These are phyloP conservation scores for Magallana angulata DNA, from an alignment of 1,140 invertebrate species.

Conservation along the genomic window DNA sequence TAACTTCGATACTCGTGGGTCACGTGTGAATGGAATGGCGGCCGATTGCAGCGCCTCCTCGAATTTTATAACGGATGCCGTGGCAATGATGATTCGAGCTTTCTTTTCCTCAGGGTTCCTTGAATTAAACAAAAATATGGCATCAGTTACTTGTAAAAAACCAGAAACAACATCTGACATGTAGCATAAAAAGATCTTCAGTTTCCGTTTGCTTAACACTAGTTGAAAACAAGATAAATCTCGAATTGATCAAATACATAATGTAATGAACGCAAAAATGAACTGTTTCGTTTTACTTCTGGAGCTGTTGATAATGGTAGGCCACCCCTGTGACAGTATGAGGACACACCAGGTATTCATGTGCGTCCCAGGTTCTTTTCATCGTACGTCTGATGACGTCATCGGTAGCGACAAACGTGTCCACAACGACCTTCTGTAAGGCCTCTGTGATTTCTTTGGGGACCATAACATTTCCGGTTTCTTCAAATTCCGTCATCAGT, in stretches of 20 bases:
- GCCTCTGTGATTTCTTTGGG: conserved; percentile 65
- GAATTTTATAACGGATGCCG: conserved; percentile 81
- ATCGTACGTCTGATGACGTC: conserved; percentile 76
- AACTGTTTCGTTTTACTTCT: conserved; percentile 34
- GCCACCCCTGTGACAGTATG: conserved; percentile 80
- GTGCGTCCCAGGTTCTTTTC: conserved; percentile 74
- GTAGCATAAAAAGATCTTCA: too few species aligned
- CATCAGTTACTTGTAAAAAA: neutral
- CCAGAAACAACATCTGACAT: too few species aligned
- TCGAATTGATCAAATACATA: too few species aligned
- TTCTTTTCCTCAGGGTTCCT: neutral
- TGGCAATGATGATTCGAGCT: conserved; percentile 75
- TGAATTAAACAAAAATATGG: neutral
- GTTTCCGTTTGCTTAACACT: too few species aligned
- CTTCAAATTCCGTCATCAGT: conserved; percentile 74
- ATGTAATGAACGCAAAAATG: too few species aligned
- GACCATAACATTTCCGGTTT: conserved; percentile 64
- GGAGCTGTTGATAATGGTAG: conserved; percentile 72
- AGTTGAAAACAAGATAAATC: too few species aligned
- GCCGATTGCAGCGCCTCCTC: conserved; percentile 76
- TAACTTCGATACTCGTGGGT: conserved; percentile 61
- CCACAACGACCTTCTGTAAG: conserved; percentile 64
- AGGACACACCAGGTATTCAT: conserved; percentile 80
- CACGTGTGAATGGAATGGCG: conserved; percentile 64
- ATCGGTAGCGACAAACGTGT: conserved; percentile 68